A percentile compares a stretch with the other conserved stretches of the same genome.
Evolutionary conservation across 2,888 invertebrate genomes (phyloP).

Genomic region (Osmoderma eremita): DNA sequence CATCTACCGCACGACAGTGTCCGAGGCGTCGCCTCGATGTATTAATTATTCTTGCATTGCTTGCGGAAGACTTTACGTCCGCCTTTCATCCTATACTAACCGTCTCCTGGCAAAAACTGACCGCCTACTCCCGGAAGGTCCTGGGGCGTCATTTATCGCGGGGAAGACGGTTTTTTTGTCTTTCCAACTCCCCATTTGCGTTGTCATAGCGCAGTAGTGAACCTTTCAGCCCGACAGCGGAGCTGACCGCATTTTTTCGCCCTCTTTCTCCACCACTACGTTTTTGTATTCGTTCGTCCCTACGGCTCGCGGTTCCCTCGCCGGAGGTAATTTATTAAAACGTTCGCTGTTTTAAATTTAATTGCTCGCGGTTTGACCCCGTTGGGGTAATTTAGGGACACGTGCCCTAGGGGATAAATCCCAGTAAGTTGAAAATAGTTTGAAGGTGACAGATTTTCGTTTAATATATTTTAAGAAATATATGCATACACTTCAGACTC

Average conservation of each 20-base stretch:
- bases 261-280: neutral
- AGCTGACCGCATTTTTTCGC: constrained; percentile 20
- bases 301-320: neutral
- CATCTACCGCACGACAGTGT: constrained; percentile 22
- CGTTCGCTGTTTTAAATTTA: constrained; percentile 33
- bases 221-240: neutral
- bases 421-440: too few species aligned
- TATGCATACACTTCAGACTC: too few species aligned
- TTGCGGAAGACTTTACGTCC: neutral
- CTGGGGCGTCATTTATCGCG: constrained; percentile 30
- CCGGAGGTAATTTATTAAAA: constrained; percentile 31
- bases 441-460: too few species aligned
- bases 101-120: constrained; percentile 21
- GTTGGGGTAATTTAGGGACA: too few species aligned
- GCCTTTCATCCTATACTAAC: neutral
- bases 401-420: too few species aligned
- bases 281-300: neutral
- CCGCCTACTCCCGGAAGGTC: constrained; percentile 4
- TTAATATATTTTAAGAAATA: too few species aligned
- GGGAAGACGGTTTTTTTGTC: constrained; percentile 22
- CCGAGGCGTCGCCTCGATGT: constrained; percentile 25
- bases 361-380: constrained; percentile 28
- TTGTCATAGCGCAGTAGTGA: too few species aligned
- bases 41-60: constrained; percentile 28
- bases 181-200: too few species aligned